Percentiles rank a stretch among this genome's conserved stretches.
phyloP scores from a whole-genome alignment of 2,113 vertebrate genomes.

The Grallaria varia region DNA sequence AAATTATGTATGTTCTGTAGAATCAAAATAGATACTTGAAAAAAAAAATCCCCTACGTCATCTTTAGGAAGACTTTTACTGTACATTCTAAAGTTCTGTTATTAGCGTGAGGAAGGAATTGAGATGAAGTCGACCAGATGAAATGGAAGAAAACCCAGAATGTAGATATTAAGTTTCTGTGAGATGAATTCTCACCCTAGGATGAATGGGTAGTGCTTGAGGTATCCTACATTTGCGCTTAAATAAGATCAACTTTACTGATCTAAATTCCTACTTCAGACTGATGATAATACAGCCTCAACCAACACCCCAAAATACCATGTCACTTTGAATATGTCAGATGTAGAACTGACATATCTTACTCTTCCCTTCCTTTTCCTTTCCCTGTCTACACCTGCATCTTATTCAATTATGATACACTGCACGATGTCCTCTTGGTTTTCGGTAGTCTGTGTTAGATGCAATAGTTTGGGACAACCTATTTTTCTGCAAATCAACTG shows the following conservation, averaged over 20 bases:
- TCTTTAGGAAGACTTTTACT: not conserved
- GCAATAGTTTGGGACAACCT: fast-evolving
- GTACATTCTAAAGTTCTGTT: not conserved
- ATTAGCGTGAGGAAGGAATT: not conserved
- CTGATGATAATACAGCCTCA: not conserved
- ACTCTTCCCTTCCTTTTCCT: not conserved
- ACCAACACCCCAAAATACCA: not conserved
- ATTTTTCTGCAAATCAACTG: not conserved
- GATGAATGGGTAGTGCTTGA: not conserved
- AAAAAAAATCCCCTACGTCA: not conserved
- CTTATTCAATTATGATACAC: not conserved
- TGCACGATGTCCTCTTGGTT: not conserved
- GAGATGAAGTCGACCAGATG: not conserved
- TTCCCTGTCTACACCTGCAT: not conserved
- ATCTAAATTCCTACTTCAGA: not conserved
- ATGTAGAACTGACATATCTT: not conserved
- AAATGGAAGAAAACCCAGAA: not conserved
- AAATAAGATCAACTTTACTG: not conserved
- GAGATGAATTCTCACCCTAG: not conserved
- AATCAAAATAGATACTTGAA: not conserved
- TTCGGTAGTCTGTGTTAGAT: not conserved
- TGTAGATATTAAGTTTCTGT: not conserved
- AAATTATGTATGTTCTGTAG: not conserved
- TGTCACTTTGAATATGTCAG: not conserved
- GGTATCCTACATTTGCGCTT: not conserved